Conservation (phyloP, 2,888 invertebrate genomes). For the Calameuta pallipes region DNA sequence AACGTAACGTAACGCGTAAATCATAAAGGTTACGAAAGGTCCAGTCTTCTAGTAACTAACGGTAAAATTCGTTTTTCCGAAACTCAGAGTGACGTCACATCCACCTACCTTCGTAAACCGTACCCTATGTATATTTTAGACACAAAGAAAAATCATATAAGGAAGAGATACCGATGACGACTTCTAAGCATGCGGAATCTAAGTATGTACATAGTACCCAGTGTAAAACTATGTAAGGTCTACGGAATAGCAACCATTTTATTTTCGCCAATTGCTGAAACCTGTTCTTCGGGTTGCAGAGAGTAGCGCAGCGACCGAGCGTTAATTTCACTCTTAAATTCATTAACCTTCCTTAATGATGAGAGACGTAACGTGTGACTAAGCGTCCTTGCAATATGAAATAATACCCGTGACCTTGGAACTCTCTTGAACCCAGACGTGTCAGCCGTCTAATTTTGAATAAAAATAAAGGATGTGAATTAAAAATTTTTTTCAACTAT, state of each 20-base stretch:
- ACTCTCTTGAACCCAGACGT: neutral
- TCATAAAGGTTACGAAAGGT: neutral
- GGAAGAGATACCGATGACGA: neutral
- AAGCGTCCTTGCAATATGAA: slow-evolving; percentile 2
- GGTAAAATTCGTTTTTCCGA: neutral
- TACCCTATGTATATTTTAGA: neutral
- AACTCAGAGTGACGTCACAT: neutral
- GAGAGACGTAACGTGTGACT: slow-evolving; percentile 4
- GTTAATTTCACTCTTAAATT: slow-evolving; percentile 15
- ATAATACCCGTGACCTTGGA: neutral
- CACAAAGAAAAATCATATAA: neutral
- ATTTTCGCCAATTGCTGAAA: slow-evolving; percentile 3
- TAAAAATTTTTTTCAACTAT: neutral
- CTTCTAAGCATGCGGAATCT: neutral
- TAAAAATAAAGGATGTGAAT: neutral
- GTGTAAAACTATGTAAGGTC: neutral
- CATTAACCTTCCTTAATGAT: slow-evolving; percentile 5
- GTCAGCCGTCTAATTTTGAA: neutral
- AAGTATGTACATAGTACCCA: neutral
- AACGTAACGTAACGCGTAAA: neutral
- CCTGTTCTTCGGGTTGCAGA: slow-evolving; percentile 1
- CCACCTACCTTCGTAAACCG: neutral
- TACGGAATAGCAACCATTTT: neutral
- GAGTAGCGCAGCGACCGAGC: neutral
- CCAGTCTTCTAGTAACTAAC: neutral